Percentiles rank a stretch among this genome's conserved stretches.
These are phyloP conservation scores for Taphrorychus bicolor DNA, from an alignment of 2,888 invertebrate genomes.

Conservation along the genomic window DNA sequence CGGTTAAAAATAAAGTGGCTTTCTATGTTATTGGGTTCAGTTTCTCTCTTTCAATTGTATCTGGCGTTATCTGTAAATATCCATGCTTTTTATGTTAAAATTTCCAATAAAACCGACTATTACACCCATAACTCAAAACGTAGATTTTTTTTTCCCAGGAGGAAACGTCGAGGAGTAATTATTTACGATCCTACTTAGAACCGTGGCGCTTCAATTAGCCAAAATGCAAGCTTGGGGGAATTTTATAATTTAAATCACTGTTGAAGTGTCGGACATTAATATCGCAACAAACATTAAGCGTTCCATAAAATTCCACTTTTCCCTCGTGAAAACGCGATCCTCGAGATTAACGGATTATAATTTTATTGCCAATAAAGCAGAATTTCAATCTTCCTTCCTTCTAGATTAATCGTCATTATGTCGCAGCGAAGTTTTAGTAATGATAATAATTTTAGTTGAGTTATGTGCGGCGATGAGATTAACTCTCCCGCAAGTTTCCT, in stretches of 20 bases:
- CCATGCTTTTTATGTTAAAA: too few relatives aligned
- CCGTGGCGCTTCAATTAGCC: not conserved
- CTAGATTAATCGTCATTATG: not conserved
- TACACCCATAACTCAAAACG: too few relatives aligned
- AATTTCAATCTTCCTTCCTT: not conserved
- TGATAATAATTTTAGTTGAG: not conserved
- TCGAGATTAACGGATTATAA: slow-evolving; percentile 12
- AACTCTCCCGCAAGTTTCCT: not conserved
- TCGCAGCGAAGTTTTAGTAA: not conserved
- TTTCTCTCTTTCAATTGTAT: too few relatives aligned
- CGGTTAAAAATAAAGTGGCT: too few relatives aligned
- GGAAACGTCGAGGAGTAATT: too few relatives aligned
- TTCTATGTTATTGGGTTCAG: too few relatives aligned
- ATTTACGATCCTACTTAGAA: too few relatives aligned
- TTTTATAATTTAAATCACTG: not conserved
- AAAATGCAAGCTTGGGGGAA: not conserved
- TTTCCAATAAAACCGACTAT: too few relatives aligned
- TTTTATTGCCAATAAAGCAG: slow-evolving; percentile 16
- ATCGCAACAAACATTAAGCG: slow-evolving; percentile 5
- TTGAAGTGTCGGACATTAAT: not conserved
- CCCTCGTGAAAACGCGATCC: slow-evolving; percentile 6
- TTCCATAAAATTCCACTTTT: slow-evolving; percentile 6
- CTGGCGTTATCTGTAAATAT: too few relatives aligned
- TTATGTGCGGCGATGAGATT: not conserved
- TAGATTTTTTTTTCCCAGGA: too few relatives aligned